These are phyloP conservation scores for Thymelicus lineola DNA, from an alignment of 2,888 invertebrate genomes.

Conservation along the genomic window DNA sequence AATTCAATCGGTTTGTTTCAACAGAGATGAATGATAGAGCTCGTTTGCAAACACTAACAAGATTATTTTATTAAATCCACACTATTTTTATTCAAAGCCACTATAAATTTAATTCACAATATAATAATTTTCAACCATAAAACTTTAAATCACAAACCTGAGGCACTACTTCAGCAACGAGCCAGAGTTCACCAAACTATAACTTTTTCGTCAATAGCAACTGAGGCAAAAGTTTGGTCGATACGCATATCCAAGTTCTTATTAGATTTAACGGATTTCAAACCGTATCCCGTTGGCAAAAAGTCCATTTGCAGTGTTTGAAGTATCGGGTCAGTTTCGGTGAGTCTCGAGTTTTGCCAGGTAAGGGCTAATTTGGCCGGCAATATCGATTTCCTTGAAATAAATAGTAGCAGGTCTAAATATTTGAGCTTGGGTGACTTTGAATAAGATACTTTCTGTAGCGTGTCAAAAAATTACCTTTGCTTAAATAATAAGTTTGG, in stretches of 20 bases:
- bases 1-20: too few relatives aligned
- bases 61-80: not conserved
- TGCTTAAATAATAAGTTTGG: too few relatives aligned
- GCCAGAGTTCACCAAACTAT: constrained; percentile 19
- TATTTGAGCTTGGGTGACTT: too few relatives aligned
- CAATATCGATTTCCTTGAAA: not conserved
- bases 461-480: too few relatives aligned
- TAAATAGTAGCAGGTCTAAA: not conserved
- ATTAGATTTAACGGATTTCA: not conserved
- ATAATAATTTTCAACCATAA: too few relatives aligned
- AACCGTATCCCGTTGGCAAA: constrained; percentile 3
- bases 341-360: constrained; percentile 2
- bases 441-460: too few relatives aligned
- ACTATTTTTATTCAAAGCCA: too few relatives aligned
- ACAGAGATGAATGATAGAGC: too few relatives aligned
- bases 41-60: not conserved
- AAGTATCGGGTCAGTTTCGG: constrained; percentile 3
- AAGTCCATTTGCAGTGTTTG: not conserved
- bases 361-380: constrained; percentile 10
- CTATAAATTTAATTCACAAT: too few relatives aligned
- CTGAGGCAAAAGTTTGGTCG: constrained; percentile 26
- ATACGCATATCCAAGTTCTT: constrained; percentile 14
- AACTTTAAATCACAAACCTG: too few relatives aligned
- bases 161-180: not conserved
- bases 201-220: constrained; percentile 23